phyloP scores from a whole-genome alignment of 35 echinoderm and acorn worm species.

The Stichopus chloronotus region DNA sequence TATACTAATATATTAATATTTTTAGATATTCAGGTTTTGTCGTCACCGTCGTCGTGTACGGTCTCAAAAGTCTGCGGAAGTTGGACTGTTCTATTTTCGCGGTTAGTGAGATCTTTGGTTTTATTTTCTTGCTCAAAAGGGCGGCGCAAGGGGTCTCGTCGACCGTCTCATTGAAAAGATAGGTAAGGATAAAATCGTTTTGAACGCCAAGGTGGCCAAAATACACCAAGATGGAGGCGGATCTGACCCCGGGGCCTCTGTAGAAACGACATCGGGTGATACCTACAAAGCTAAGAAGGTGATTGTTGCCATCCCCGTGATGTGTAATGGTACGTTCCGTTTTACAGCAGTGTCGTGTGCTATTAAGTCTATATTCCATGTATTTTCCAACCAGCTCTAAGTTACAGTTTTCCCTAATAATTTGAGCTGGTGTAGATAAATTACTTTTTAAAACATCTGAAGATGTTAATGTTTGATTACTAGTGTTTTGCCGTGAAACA shows the following conservation, averaged over 20 bases:
- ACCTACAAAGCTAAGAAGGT: conserved; percentile 44
- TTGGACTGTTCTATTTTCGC: too few species aligned
- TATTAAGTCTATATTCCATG: too few species aligned
- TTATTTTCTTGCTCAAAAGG: conserved; percentile 23
- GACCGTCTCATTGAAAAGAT: conserved; percentile 61
- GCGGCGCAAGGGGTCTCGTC: conserved; percentile 51
- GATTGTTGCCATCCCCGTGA: conserved; percentile 59
- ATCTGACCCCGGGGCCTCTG: not conserved
- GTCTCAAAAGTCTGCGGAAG: too few species aligned
- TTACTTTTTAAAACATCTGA: too few species aligned
- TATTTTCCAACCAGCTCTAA: too few species aligned
- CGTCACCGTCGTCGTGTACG: too few species aligned
- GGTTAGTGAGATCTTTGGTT: not conserved
- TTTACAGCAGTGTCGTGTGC: not conserved
- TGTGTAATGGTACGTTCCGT: conserved; percentile 31
- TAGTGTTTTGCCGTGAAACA: too few species aligned
- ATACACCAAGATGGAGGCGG: conserved; percentile 52
- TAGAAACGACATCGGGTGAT: conserved; percentile 60
- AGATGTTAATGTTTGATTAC: too few species aligned
- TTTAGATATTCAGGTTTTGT: too few species aligned
- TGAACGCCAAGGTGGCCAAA: conserved; percentile 53
- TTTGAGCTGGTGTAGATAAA: too few species aligned
- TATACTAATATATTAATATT: too few species aligned
- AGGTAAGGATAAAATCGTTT: conserved; percentile 44
- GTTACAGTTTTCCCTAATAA: too few species aligned